Evolutionary conservation across 2,113 vertebrate species (phyloP), one percentile per base, ranked within the genome.

Genomic region (Numida meleagris): DNA sequence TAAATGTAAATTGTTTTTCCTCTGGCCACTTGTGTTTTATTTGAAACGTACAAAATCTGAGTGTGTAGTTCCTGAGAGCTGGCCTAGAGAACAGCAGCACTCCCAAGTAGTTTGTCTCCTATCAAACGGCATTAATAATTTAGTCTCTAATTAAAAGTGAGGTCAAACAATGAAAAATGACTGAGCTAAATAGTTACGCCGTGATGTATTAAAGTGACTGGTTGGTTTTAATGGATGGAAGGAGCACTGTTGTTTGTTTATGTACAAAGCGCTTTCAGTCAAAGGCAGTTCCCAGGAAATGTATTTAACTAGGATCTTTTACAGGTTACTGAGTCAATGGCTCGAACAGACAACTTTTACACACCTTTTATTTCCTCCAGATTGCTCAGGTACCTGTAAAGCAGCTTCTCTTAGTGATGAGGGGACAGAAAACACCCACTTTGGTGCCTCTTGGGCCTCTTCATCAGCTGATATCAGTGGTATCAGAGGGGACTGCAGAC

Each of bases 91-190:
- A 96, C 94, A 86, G 96, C 94, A 93, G 82, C 89, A 93, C 96
- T 97, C 93, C 79, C 46, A 70, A 96, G 97, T 57, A 97, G 92
- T 98, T 96, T 85, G 89, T 97, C 97, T 98, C 97, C 97, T 97
- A 98, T 98, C 97, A 97, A 96, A 96, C 14, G 82, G 96, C 97
- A 98, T 98, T 98, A 98, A 98, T 98, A 98, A 98, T 98, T 98
- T 98, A 98, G 96, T 96, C 98, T 98, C 98, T 98, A 98, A 98
- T 98, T 98, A 98, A 98, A 98, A 98, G 98, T 98, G 98, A 98
- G 98, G 98, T 98, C 98, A 98, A 98, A 98, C 96, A 97, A 98
- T 98, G 98, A 98, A 97, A 97, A 98, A 98, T 95, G 97, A 96
- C 97, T 96, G 97, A 95, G 94, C 90, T 98, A 96, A 97, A 96